Evolutionary conservation across 1,140 invertebrate species (phyloP).

Genomic region (Branchinecta lynchi): DNA sequence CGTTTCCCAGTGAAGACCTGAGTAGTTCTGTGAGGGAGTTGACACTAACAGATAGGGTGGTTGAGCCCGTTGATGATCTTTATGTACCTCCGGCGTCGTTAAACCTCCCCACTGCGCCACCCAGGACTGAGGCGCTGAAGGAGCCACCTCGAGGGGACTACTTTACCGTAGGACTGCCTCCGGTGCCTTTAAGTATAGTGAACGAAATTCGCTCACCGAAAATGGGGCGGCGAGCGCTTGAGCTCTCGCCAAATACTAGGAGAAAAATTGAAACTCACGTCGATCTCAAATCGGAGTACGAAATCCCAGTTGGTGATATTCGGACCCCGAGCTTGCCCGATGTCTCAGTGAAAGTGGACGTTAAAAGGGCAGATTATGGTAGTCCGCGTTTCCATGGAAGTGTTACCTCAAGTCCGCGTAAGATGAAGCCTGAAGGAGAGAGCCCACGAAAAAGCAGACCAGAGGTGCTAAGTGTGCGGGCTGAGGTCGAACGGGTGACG

Average conservation of each 20-base stretch:
- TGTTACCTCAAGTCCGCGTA: not conserved
- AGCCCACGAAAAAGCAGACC: not conserved
- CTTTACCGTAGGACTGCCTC: not conserved
- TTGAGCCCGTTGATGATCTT: not conserved
- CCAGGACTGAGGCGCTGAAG: not conserved
- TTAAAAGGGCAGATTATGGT: not conserved
- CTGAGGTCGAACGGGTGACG: not conserved
- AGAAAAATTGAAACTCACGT: conserved; percentile 3
- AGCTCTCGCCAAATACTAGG: conserved; percentile 24
- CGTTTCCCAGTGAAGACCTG: not conserved
- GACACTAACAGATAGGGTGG: not conserved
- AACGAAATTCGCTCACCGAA: conserved; percentile 35
- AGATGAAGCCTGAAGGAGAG: not conserved
- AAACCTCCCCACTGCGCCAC: not conserved
- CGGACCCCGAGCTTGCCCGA: not conserved
- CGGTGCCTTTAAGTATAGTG: not conserved
- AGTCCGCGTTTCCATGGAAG: not conserved
- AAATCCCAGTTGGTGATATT: conserved; percentile 9
- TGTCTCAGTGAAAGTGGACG: not conserved
- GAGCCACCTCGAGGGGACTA: not conserved
- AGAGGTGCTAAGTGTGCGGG: not conserved
- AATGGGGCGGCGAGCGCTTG: conserved; percentile 38
- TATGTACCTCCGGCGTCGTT: not conserved
- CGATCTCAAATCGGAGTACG: not conserved
- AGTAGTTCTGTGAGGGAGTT: not conserved